These are phyloP conservation scores for Delichon dasypus DNA, from an alignment of 2,797 vertebrate species.

Conservation along the genomic window DNA sequence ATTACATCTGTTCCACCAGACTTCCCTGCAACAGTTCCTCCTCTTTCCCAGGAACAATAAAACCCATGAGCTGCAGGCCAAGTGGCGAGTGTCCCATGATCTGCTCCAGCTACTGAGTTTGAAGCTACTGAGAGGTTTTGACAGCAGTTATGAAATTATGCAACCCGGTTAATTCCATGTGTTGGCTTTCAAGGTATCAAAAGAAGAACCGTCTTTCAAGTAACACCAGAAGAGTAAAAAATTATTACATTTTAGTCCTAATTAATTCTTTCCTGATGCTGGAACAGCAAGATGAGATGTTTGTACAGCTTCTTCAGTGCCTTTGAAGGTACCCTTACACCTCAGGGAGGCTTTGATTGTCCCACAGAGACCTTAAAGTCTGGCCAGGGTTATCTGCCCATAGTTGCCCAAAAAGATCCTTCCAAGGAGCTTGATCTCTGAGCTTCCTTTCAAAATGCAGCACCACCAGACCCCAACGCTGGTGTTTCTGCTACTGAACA, in stretches of 20 bases:
- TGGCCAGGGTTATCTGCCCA: not conserved
- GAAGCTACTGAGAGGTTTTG: slow-evolving; percentile 1
- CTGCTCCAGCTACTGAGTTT: slow-evolving; percentile 15
- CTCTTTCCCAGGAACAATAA: slow-evolving; percentile 26
- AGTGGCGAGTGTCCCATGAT: slow-evolving; percentile 7
- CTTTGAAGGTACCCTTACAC: not conserved
- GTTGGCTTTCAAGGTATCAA: slow-evolving; percentile 7
- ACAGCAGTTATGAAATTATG: not conserved
- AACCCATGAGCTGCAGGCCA: slow-evolving; percentile 20
- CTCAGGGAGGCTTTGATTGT: not conserved
- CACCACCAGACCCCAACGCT: not conserved
- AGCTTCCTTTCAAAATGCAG: not conserved
- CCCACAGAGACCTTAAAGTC: not conserved
- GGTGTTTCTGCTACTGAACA: not conserved
- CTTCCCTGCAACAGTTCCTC: not conserved
- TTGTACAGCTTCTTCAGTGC: not conserved
- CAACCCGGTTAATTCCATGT: slow-evolving; percentile 15
- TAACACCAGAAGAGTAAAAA: not conserved
- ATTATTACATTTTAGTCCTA: not conserved
- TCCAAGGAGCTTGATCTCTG: not conserved
- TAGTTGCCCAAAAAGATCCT: not conserved
- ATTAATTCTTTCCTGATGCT: not conserved
- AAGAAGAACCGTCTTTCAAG: not conserved
- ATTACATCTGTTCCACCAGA: slow-evolving; percentile 16
- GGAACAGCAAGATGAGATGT: not conserved